Conservation (phyloP, 2,797 vertebrate species). For the Threskiornis aethiopicus region DNA sequence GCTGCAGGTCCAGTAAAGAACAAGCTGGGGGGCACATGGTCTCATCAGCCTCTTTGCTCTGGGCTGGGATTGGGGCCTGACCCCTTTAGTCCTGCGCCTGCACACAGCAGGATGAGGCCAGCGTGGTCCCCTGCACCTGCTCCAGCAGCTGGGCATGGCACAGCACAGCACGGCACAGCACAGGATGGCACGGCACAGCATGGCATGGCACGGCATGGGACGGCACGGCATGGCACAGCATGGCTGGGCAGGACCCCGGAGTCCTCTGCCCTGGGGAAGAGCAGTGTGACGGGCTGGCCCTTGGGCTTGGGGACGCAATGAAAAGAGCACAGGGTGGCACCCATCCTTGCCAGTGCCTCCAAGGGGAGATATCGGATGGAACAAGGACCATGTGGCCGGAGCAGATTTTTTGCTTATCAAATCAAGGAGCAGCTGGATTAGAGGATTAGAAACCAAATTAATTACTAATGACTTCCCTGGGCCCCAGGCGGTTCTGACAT, state of each 20-base stretch:
- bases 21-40: fast-evolving
- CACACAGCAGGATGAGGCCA: neutral
- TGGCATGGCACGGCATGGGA: no score
- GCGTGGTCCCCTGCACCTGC: neutral
- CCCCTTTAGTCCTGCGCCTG: neutral
- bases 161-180: fast-evolving
- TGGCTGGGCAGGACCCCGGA: neutral
- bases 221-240: no score
- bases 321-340: neutral
- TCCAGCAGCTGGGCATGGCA: neutral
- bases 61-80: neutral
- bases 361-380: neutral
- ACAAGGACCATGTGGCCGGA: slow-evolving; percentile 29
- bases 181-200: no score
- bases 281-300: neutral
- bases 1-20: neutral
- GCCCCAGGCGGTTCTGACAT: neutral
- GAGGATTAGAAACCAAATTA: slow-evolving; percentile 69
- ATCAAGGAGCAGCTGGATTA: slow-evolving; percentile 66
- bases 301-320: fast-evolving
- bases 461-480: slow-evolving; percentile 54
- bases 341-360: neutral
- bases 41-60: fast-evolving
- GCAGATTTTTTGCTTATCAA: slow-evolving; percentile 59
- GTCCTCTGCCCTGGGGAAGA: neutral